Percentiles rank a stretch among this genome's conserved stretches.
phyloP scores from a whole-genome alignment of 2,113 vertebrate genomes.

The Bos taurus region ARS-UCD2.0 NC_037336.1:100025001-100025500 shows the following conservation, averaged over 20 bases:
- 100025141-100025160: background rate
- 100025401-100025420: background rate
- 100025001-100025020: background rate
- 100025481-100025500: background rate
- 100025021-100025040: background rate
- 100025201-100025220: background rate
- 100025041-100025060: background rate
- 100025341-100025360: background rate
- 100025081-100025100: background rate
- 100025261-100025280: no score
- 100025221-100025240: background rate
- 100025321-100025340: background rate
- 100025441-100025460: background rate
- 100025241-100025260: no score
- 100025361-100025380: background rate
- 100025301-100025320: background rate
- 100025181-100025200: background rate
- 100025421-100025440: background rate
- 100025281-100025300: background rate
- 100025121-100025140: background rate
- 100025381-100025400: background rate
- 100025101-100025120: background rate
- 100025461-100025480: accelerated
- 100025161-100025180: background rate
- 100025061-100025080: background rate